Evolutionary conservation across 2,888 invertebrate species (phyloP).

Genomic region (Drosophila pseudotakahashii): DNA sequence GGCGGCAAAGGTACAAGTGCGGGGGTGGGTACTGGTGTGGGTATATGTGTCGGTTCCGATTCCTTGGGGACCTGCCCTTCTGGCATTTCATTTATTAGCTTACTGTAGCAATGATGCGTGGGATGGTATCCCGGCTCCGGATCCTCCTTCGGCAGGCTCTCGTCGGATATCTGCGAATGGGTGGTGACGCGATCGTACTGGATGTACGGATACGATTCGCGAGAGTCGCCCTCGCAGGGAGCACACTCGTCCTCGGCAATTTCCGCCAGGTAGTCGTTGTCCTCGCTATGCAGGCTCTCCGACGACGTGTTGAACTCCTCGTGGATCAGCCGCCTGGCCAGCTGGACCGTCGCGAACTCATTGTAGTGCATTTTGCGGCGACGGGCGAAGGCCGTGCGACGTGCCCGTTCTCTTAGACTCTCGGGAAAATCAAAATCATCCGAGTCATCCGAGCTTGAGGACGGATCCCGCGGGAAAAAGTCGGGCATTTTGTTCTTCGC

Average conservation of each 20-base stretch:
- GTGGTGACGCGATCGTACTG: neutral
- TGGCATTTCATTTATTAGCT: neutral
- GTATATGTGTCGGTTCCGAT: too few relatives aligned
- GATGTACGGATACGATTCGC: neutral
- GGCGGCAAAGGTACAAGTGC: too few relatives aligned
- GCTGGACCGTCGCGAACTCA: conserved; percentile 6
- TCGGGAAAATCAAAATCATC: conserved; percentile 6
- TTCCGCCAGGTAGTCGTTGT: neutral
- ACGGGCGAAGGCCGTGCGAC: conserved; percentile 9
- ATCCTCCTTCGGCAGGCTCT: conserved; percentile 8
- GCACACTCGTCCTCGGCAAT: neutral
- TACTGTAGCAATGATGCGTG: conserved; percentile 9
- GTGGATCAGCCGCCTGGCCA: conserved; percentile 19
- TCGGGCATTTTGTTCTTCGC: neutral
- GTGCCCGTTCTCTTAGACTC: conserved; percentile 9
- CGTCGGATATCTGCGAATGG: neutral
- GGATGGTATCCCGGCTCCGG: conserved; percentile 15
- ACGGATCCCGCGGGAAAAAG: conserved; percentile 1
- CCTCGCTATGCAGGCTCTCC: conserved; percentile 3
- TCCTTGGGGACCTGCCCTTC: neutral
- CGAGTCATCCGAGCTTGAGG: conserved; percentile 4
- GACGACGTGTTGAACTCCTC: conserved; percentile 1
- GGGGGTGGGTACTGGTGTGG: neutral
- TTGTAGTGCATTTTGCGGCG: conserved; percentile 16
- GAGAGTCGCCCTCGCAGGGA: neutral